Base-by-base conservation (phyloP, 2,113 vertebrate genomes). In the Promerops cafer region DNA sequence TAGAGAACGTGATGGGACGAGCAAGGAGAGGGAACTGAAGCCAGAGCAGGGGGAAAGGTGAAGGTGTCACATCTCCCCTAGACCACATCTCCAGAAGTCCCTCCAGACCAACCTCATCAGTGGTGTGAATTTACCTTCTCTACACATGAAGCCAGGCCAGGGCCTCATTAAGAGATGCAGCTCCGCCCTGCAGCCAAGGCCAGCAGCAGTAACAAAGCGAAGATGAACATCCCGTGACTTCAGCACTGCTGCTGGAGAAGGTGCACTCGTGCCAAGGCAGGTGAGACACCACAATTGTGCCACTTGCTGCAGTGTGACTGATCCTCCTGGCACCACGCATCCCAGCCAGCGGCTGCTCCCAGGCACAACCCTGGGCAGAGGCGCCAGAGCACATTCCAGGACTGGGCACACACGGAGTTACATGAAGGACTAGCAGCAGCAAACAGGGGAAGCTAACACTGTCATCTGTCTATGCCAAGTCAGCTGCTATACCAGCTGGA, bases 251-350 rank as follows among this genome's bases (percentile, higher is more conserved):
- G 37, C 64, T 10, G 74, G 42, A 11, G 54, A 33, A 78, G 64
- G 31, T 12, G 44, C 15, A 5, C 26, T 40, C 1, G 0, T 6
- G 37, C 64, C 72, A 37, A 6, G 57, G 59, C 37, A 83, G 22
- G 15, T 6, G 44, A 72, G n/a, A 28, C 27, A 44, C 42, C 10
- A 4, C 2, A 35, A 13, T 26, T 6, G 52, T 60, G n/a, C 40
- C 2, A 2, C 14, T 27, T 1, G 4, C 80, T 47, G 13, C 19
- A 39, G 23, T 66, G 53, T 2, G 1, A 52, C 56, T 7, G 24
- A 26, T 17, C 23, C 35, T 40, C 13, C 30, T 2, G 0, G 44
- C 2, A 2, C n/a, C 3, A 1, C 4, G 13, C 4, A 2, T 21
- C 57, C n/a, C 54, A 59, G 61, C 22, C 40, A 16, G 28, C 1